Conservation (phyloP, 2,888 invertebrate genomes). For the Ferrisia virgata region DNA sequence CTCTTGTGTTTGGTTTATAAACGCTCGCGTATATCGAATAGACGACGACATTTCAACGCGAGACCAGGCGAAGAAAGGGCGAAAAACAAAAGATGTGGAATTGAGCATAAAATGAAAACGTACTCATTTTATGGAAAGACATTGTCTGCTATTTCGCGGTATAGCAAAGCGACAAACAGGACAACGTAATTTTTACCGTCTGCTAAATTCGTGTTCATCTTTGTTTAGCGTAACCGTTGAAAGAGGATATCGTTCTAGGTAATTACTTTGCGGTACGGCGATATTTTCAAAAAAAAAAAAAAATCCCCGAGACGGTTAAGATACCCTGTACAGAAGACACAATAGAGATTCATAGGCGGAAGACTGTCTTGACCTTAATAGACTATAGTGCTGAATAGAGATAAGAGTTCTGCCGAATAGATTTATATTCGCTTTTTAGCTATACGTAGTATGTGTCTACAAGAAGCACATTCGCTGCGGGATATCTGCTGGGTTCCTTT, state of each 20-base stretch:
- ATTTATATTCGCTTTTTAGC: conserved; percentile 18
- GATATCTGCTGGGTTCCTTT: conserved; percentile 21
- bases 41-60: neutral
- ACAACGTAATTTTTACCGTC: conserved; percentile 44
- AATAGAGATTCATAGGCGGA: conserved; percentile 34
- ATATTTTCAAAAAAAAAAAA: conserved; percentile 20
- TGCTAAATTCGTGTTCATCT: conserved; percentile 40
- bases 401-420: conserved; percentile 35
- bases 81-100: conserved; percentile 38
- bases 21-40: neutral
- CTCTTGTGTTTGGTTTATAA: neutral
- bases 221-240: conserved; percentile 42
- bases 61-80: neutral
- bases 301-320: conserved; percentile 14
- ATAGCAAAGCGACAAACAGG: conserved; percentile 34
- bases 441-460: conserved; percentile 20
- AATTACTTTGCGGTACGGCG: conserved; percentile 37
- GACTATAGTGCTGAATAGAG: conserved; percentile 10
- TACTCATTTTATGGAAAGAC: neutral
- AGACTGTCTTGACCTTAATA: conserved; percentile 39
- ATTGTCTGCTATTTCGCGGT: conserved; percentile 32
- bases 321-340: conserved; percentile 5
- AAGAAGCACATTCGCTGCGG: conserved; percentile 38
- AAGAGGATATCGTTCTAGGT: conserved; percentile 43
- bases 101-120: conserved; percentile 31